Base-by-base conservation (phyloP, 2,797 vertebrate genomes). In the Pterois miles region DNA sequence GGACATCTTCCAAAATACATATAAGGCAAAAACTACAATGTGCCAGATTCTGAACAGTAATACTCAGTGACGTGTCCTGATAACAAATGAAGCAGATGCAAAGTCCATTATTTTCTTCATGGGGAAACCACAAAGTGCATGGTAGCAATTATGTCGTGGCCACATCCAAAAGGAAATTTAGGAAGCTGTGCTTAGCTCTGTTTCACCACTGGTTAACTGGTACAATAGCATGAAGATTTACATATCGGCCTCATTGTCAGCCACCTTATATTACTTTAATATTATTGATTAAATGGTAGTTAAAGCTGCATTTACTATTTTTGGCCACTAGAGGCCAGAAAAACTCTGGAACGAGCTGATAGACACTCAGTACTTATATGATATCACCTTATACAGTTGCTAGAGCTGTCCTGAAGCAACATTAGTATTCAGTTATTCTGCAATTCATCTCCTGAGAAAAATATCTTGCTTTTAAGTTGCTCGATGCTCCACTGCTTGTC, bases 81-180 rank as follows among this genome's bases (percentile, higher is more conserved):
- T 43, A 14, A 29, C 34, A 40, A 71, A 34, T 34, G 4, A 70
- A 31, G 8, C 43, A 4, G 4, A 48, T 7, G 27, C 23, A 34
- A 63, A 33, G 43, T 29, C 25, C 16, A 65, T 72, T 79, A 11
- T 48, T 71, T 57, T 63, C 27, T 60, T 25, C 74, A 40, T 57
- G 10, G 38, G 27, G n/a, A 38, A 71, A 60, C 27, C 18, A 29
- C 31, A 56, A 33, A 31, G 9, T 65, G 56, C 27, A 27, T 70
- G 31, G n/a, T 52, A 12, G 22, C 54, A 65, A 65, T 67, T 65
- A 43, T 33, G 33, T 34, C 33, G 36, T 73, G 65, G 40, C 52
- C 34, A 46, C 48, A 60, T 65, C 25, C 58, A 43, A 56, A 56
- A 40, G 36, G 23, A 75, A 57, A 60, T 34, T 12, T n/a, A 5